A percentile compares a stretch with the other conserved stretches of the same genome.
phyloP scores from a whole-genome alignment of 2,888 invertebrate species.

The Nemotelus nigrinus region DNA sequence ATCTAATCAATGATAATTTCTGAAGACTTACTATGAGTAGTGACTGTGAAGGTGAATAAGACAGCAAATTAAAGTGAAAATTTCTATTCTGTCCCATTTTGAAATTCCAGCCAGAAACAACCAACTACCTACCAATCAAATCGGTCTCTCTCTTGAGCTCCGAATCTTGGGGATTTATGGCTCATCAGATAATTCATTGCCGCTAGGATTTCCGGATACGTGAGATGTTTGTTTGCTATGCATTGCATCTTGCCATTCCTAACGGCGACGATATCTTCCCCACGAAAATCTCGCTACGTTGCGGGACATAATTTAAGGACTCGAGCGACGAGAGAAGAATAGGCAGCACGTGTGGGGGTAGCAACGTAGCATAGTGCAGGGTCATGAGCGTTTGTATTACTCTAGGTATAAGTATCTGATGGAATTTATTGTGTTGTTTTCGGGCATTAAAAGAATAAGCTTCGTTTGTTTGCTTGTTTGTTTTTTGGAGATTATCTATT shows the following conservation, averaged over 20 bases:
- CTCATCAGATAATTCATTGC: slow-evolving; percentile 41
- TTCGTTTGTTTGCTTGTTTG: slow-evolving; percentile 25
- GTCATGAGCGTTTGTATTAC: background rate
- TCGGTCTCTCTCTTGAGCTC: background rate
- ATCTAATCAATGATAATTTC: no score
- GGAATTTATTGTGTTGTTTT: slow-evolving; percentile 29
- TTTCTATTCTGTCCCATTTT: background rate
- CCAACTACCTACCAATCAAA: slow-evolving; percentile 15
- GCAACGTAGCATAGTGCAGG: background rate
- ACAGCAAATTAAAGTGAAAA: background rate
- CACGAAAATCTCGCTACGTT: background rate
- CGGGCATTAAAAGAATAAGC: slow-evolving; percentile 16
- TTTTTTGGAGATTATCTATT: slow-evolving; percentile 9
- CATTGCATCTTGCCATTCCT: background rate
- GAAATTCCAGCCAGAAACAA: slow-evolving; percentile 18
- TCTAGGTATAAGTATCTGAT: background rate
- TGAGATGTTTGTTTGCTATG: slow-evolving; percentile 26
- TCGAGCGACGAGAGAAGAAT: slow-evolving; percentile 3
- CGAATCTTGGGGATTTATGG: slow-evolving; percentile 30
- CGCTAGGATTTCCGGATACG: slow-evolving; percentile 40
- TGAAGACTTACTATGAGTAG: background rate
- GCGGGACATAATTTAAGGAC: slow-evolving; percentile 25
- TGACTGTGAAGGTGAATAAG: background rate
- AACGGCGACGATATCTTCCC: background rate
- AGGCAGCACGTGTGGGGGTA: slow-evolving; percentile 31